A percentile compares a stretch with the other conserved stretches of the same genome.
phyloP scores from a whole-genome alignment of 2,113 vertebrate species.

The Pseudopipra pipra region DNA sequence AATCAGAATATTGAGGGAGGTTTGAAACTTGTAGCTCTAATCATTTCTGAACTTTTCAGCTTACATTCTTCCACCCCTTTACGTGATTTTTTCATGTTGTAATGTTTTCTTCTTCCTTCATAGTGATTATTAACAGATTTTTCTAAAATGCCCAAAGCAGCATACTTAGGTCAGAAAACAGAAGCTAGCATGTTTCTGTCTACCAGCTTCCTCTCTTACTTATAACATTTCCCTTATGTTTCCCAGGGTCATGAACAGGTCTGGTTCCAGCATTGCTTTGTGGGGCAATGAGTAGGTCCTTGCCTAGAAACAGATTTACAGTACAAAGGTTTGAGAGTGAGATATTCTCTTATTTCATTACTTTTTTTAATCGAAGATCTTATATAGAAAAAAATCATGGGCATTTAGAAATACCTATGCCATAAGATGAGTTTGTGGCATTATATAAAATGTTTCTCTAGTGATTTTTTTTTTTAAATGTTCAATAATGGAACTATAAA shows the following conservation, averaged over 20 bases:
- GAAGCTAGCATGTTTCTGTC: neutral
- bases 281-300: conserved; percentile 10
- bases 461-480: neutral
- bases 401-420: neutral
- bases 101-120: conserved; percentile 22
- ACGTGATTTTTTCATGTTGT: neutral
- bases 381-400: neutral
- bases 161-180: conserved; percentile 35
- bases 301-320: conserved; percentile 7
- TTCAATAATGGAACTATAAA: neutral
- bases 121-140: conserved; percentile 47
- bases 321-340: neutral
- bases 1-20: neutral
- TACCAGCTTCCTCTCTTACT: conserved; percentile 32
- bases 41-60: neutral
- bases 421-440: neutral
- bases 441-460: neutral
- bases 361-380: neutral
- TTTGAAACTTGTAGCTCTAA: neutral
- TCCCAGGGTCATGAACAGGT: neutral
- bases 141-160: conserved; percentile 45
- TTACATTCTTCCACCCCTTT: neutral
- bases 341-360: neutral
- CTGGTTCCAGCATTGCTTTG: conserved; percentile 28
- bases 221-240: conserved; percentile 34